phyloP scores from a whole-genome alignment of 2,113 vertebrate species.

The Grallaria varia region DNA sequence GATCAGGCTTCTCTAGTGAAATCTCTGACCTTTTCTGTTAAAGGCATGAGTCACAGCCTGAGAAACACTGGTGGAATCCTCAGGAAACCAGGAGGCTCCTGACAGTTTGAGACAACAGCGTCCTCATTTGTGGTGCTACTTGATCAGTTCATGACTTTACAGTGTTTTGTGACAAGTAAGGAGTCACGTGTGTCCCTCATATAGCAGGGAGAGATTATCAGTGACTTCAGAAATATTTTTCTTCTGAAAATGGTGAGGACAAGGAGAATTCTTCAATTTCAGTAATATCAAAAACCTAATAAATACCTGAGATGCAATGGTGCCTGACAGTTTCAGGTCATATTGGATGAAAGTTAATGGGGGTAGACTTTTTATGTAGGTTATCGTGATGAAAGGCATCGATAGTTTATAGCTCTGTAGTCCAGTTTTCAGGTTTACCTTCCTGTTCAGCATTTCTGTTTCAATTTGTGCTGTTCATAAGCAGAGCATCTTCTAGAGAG shows the following conservation, averaged over 20 bases:
- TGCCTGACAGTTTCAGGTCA: not conserved
- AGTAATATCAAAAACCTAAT: not conserved
- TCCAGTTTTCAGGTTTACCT: not conserved
- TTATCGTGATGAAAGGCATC: not conserved
- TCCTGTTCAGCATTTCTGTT: not conserved
- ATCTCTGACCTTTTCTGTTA: conserved; percentile 27
- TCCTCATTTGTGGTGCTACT: not conserved
- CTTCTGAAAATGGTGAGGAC: not conserved
- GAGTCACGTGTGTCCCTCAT: not conserved
- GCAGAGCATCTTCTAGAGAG: not conserved
- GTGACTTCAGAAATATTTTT: not conserved
- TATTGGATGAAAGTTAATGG: not conserved
- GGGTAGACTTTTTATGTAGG: not conserved
- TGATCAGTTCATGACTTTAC: not conserved
- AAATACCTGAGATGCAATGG: not conserved
- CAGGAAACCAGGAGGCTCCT: not conserved
- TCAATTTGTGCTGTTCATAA: not conserved
- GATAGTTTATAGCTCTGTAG: not conserved
- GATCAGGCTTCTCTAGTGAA: not conserved
- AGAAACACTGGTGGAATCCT: not conserved
- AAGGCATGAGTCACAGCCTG: conserved; percentile 17
- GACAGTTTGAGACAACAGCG: not conserved
- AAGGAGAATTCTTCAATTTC: not conserved
- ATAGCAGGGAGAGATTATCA: not conserved
- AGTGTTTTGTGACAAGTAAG: not conserved